Base-by-base conservation (phyloP, 1,140 invertebrate species). In the Aphis craccivora region DNA sequence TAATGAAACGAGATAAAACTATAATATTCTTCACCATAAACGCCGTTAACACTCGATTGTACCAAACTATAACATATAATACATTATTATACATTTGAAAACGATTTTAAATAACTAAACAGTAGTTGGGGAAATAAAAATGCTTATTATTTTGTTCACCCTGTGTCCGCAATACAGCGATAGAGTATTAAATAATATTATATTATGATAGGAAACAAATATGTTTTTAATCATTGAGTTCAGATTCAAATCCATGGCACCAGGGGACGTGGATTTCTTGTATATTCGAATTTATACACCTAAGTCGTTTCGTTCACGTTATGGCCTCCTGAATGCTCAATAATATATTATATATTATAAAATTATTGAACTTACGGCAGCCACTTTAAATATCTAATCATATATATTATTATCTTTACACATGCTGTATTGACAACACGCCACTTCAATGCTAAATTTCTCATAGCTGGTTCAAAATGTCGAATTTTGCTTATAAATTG, bases 11-110 rank as follows among this genome's bases (percentile, higher is more conserved):
- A 76, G 60, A 76, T 76, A 76, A 76, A 76, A 76, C 60, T 35
- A 76, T 76, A 76, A 76, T 76, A 76, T 14, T 14, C 55, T 76
- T 35, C 30, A 18, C 60, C n/a, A 76, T 76, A n/a, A 76, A 76
- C 60, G n/a, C 14, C 60, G 30, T 76, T 76, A 76, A 76, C 9
- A 76, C 60, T 76, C 60, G 60, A 76, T n/a, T 76, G 18, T 20
- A 76, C 30, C 1, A n/a, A 76, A 76, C 30, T 76, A 76, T n/a
- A n/a, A 76, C 1, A n/a, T 22, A 76, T n/a, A n/a, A 18, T n/a
- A n/a, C 18, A 76, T 76, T 76, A 76, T 76, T 76, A 76, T n/a
- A n/a, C n/a, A 35, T 76, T n/a, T 76, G 60, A n/a, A 76, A 76
- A 76, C 60, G 4, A 23, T 76, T 76, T 76, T 76, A n/a, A 35